phyloP scores from a whole-genome alignment of 2,797 vertebrate species.

The Enteromius afrohamiltoni region DNA sequence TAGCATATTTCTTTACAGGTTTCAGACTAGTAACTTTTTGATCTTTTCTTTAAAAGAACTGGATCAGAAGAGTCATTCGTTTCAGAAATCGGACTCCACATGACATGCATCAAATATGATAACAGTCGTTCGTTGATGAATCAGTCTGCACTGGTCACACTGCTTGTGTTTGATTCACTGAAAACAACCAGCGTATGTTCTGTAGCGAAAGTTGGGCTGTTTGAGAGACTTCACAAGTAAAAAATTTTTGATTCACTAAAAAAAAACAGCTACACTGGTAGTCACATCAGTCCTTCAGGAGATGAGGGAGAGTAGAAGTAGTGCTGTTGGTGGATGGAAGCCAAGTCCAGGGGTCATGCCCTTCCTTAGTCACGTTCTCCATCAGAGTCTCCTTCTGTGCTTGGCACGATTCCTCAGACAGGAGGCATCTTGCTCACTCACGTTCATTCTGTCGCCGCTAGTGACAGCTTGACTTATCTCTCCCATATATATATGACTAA shows the following conservation, averaged over 20 bases:
- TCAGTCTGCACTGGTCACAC: background rate
- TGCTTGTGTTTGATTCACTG: background rate
- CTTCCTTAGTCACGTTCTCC: conserved; percentile 17
- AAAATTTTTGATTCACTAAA: background rate
- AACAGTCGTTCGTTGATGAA: background rate
- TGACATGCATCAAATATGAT: no score
- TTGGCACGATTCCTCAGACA: conserved; percentile 11
- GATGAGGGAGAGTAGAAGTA: background rate
- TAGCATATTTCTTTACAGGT: background rate
- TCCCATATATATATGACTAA: conserved; percentile 40
- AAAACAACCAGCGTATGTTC: background rate
- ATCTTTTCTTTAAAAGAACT: background rate
- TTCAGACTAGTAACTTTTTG: background rate
- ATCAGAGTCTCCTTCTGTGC: conserved; percentile 16
- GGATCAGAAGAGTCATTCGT: background rate
- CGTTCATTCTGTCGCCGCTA: background rate
- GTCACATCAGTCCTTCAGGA: background rate
- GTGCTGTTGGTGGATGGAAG: conserved; percentile 10
- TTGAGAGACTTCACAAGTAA: background rate
- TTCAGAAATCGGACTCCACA: no score
- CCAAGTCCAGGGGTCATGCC: conserved; percentile 20
- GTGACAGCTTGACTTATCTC: conserved; percentile 39
- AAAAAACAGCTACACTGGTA: background rate
- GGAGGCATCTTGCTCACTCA: conserved; percentile 16
- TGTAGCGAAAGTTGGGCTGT: background rate